phyloP scores from a whole-genome alignment of 2,113 vertebrate genomes.

The Perccottus glenii region DNA sequence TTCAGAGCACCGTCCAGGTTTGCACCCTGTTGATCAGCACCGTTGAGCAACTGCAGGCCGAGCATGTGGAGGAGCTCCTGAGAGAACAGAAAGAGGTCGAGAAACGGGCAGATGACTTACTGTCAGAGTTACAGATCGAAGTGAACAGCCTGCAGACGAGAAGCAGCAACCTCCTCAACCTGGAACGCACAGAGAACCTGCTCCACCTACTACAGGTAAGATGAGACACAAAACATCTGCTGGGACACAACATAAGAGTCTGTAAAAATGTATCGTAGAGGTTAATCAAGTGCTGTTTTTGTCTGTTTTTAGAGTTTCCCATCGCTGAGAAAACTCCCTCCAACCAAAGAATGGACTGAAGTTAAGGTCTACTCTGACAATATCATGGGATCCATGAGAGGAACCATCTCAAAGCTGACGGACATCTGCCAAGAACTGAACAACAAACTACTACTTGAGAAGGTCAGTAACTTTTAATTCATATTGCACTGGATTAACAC shows the following conservation, averaged over 20 bases:
- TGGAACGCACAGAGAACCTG: conserved; percentile 41
- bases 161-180: conserved; percentile 47
- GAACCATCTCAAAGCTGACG: conserved; percentile 30
- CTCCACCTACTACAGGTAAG: conserved; percentile 64
- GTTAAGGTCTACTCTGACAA: conserved; percentile 16
- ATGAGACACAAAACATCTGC: neutral
- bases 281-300: no score
- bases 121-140: conserved; percentile 55
- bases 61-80: conserved; percentile 39
- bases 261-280: neutral
- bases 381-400: conserved; percentile 29
- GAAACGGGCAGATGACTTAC: conserved; percentile 21
- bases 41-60: conserved; percentile 30
- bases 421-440: conserved; percentile 25
- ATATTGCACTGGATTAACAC: no score
- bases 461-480: conserved; percentile 22
- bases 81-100: conserved; percentile 36
- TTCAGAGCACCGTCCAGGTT: conserved; percentile 22
- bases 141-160: conserved; percentile 42
- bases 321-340: neutral
- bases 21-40: conserved; percentile 25
- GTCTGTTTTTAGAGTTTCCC: conserved; percentile 38
- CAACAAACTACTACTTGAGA: conserved; percentile 22
- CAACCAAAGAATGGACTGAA: conserved; percentile 53
- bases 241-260: no score